Evolutionary conservation across 2,888 invertebrate species (phyloP).

Genomic region (Drosophila dives): DNA sequence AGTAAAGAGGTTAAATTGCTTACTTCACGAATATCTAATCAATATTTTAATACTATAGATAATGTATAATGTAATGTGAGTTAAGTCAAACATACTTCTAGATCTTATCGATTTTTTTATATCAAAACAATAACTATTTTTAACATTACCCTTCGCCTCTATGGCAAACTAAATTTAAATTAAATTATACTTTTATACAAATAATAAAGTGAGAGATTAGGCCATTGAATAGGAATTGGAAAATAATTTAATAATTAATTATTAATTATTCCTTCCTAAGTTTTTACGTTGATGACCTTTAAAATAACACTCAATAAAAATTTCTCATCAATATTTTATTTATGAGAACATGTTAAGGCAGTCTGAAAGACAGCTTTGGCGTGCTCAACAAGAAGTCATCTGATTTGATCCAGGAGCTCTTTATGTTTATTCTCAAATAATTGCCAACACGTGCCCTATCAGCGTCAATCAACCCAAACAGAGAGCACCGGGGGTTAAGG

Average conservation of each 20-base stretch:
- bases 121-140: not conserved
- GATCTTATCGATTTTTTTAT: not conserved
- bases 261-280: not conserved
- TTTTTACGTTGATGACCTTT: not conserved
- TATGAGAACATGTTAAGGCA: conserved; percentile 11
- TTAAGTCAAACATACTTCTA: not conserved
- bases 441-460: conserved; percentile 83
- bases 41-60: not conserved
- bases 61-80: not conserved
- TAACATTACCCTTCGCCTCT: not conserved
- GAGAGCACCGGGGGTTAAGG: conserved; percentile 1
- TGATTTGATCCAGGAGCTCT: conserved; percentile 55
- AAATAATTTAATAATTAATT: not conserved
- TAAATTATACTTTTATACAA: not conserved
- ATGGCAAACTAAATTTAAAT: not conserved
- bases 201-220: not conserved
- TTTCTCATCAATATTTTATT: conserved; percentile 16
- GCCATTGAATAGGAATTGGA: not conserved
- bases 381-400: conserved; percentile 55
- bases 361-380: conserved; percentile 3
- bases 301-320: conserved; percentile 7
- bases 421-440: conserved; percentile 78
- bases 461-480: conserved; percentile 77
- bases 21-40: too few relatives aligned
- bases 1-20: too few relatives aligned